Percentiles rank a stretch among this genome's conserved stretches.
phyloP scores from a whole-genome alignment of 1,140 invertebrate genomes.

The Heliconius congener region DNA sequence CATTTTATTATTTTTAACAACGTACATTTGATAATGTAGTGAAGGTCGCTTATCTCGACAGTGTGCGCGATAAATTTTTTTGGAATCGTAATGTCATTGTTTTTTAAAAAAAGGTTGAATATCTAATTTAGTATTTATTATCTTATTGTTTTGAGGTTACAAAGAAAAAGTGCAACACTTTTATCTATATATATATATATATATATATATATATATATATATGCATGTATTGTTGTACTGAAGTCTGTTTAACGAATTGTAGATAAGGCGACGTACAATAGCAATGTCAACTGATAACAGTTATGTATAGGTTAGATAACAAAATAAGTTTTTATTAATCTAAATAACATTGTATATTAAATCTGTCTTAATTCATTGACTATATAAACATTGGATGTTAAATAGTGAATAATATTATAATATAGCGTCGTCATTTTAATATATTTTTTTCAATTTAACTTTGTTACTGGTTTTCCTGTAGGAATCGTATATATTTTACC shows the following conservation, averaged over 20 bases:
- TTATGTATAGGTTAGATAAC: background rate
- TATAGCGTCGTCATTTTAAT: too few species aligned
- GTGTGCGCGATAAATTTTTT: background rate
- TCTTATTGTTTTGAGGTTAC: slow-evolving; percentile 4
- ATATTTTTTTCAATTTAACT: too few species aligned
- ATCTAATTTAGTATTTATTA: background rate
- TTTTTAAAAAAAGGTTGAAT: background rate
- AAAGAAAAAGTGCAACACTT: background rate
- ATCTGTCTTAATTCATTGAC: background rate
- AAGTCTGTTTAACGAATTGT: background rate
- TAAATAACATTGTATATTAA: background rate
- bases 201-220: background rate
- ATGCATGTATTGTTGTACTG: background rate
- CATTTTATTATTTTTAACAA: slow-evolving; percentile 1
- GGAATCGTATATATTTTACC: too few species aligned
- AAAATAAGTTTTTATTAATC: background rate
- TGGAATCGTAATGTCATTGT: background rate
- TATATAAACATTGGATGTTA: background rate
- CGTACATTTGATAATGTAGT: background rate
- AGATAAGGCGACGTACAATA: background rate
- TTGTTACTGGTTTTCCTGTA: too few species aligned
- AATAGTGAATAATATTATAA: too few species aligned
- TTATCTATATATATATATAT: background rate
- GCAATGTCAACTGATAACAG: slow-evolving; percentile 7
- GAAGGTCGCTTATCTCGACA: slow-evolving; percentile 12